A percentile compares a stretch with the other conserved stretches of the same genome.
phyloP scores from a whole-genome alignment of 1,140 invertebrate genomes.

The Drosophila pseudoananassae region DNA sequence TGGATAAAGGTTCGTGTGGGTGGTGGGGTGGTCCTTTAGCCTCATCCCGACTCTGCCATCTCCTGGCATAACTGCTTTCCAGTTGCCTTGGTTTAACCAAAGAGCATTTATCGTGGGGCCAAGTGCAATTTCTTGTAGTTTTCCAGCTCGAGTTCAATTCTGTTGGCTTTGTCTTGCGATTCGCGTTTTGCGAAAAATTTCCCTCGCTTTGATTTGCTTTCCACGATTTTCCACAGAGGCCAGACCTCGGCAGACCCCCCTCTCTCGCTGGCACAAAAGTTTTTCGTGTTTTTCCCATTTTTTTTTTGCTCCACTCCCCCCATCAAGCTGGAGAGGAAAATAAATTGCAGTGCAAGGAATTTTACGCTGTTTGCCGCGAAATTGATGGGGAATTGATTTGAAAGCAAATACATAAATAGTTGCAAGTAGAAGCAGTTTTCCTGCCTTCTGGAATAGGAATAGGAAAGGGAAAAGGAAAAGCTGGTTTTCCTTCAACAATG shows the following conservation, averaged over 20 bases:
- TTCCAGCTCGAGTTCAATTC: slow-evolving; percentile 64
- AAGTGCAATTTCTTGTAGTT: slow-evolving; percentile 75
- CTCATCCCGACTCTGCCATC: too few species aligned
- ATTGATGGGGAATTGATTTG: slow-evolving; percentile 81
- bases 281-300: slow-evolving; percentile 1
- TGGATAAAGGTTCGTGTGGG: not conserved
- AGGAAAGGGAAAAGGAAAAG: not conserved
- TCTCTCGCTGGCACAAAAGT: not conserved
- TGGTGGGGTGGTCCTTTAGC: too few species aligned
- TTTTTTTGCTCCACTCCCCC: not conserved
- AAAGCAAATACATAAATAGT: slow-evolving; percentile 81
- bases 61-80: slow-evolving; percentile 10
- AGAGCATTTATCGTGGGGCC: slow-evolving; percentile 74
- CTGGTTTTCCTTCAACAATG: slow-evolving; percentile 26
- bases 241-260: not conserved
- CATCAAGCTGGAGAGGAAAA: slow-evolving; percentile 53
- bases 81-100: slow-evolving; percentile 53
- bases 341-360: slow-evolving; percentile 78
- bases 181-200: slow-evolving; percentile 50
- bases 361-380: slow-evolving; percentile 72
- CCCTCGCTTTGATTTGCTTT: slow-evolving; percentile 36
- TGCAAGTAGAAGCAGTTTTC: slow-evolving; percentile 39
- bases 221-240: not conserved
- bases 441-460: not conserved
- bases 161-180: slow-evolving; percentile 33